phyloP scores from a whole-genome alignment of 2,888 invertebrate genomes.

The Hirtodrosophila confusa region DNA sequence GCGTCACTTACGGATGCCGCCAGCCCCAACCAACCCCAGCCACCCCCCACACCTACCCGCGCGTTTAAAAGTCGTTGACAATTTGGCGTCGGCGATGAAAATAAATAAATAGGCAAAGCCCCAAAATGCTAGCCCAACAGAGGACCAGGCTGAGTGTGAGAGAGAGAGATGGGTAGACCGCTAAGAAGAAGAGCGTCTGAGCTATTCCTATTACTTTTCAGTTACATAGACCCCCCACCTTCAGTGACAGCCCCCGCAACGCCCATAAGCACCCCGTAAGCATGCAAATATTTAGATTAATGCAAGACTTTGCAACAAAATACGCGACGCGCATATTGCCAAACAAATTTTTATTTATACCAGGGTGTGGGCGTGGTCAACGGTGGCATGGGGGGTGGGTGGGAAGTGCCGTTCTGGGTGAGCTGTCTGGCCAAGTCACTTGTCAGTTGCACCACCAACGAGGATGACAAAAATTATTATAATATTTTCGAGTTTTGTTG shows the following conservation, averaged over 20 bases:
- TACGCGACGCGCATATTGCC: conserved; percentile 77
- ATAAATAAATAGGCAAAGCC: conserved; percentile 72
- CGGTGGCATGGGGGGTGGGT: not conserved
- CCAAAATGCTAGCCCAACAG: conserved; percentile 29
- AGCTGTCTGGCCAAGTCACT: conserved; percentile 43
- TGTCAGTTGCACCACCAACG: conserved; percentile 64
- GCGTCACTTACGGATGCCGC: conserved; percentile 17
- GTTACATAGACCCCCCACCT: not conserved
- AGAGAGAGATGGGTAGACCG: not conserved
- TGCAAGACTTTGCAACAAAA: conserved; percentile 78
- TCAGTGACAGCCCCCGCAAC: not conserved
- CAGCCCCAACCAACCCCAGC: not conserved
- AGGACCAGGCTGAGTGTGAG: not conserved
- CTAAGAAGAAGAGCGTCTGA: conserved; percentile 7
- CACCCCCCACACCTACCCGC: not conserved
- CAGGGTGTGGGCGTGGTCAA: conserved; percentile 28
- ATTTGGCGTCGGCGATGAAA: conserved; percentile 71
- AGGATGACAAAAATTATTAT: conserved; percentile 59
- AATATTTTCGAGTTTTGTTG: not conserved
- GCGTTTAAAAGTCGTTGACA: conserved; percentile 65
- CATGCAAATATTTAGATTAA: conserved; percentile 79
- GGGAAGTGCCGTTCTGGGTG: not conserved
- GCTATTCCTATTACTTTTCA: conserved; percentile 36
- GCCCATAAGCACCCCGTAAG: conserved; percentile 38
- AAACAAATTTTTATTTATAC: conserved; percentile 75